Percentiles rank a stretch among this genome's conserved stretches.
Conservation (phyloP, 2,113 vertebrate species). For the Festucalex cinctus region DNA sequence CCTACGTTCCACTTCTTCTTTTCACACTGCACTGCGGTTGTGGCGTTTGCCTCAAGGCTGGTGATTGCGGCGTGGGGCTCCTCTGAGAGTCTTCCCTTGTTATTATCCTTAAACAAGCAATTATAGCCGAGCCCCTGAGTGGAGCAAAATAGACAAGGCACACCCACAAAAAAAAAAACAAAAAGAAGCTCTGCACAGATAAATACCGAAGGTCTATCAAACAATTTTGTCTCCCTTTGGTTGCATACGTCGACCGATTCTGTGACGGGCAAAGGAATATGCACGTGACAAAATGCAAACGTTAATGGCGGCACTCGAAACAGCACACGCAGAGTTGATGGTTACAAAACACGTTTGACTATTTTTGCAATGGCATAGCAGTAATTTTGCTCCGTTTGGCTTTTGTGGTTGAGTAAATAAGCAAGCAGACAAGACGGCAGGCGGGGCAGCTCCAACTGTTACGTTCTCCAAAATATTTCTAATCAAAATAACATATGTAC, state of each 20-base stretch:
- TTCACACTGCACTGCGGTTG: constrained; percentile 55
- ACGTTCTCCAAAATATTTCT: constrained; percentile 11
- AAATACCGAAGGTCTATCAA: constrained; percentile 27
- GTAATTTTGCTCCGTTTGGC: constrained; percentile 41
- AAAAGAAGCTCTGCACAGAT: constrained; percentile 52
- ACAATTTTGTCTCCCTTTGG: constrained; percentile 41
- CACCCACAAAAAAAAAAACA: constrained; percentile 60
- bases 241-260: constrained; percentile 14
- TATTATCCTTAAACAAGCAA: constrained; percentile 75
- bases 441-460: constrained; percentile 17
- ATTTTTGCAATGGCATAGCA: constrained; percentile 39
- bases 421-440: constrained; percentile 29
- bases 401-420: constrained; percentile 37
- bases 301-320: constrained; percentile 44
- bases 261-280: constrained; percentile 35
- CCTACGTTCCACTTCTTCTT: constrained; percentile 28
- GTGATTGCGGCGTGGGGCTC: constrained; percentile 52
- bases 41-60: constrained; percentile 54
- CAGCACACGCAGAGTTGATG: constrained; percentile 18
- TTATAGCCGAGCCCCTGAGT: constrained; percentile 57
- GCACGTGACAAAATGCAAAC: constrained; percentile 25
- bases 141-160: constrained; percentile 56
- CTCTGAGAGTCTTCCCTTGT: constrained; percentile 62
- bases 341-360: constrained; percentile 51
- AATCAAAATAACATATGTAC: constrained; percentile 1